These are phyloP conservation scores for Holcopasites calliopsidis DNA, from an alignment of 1,140 invertebrate genomes.

Conservation along the genomic window DNA sequence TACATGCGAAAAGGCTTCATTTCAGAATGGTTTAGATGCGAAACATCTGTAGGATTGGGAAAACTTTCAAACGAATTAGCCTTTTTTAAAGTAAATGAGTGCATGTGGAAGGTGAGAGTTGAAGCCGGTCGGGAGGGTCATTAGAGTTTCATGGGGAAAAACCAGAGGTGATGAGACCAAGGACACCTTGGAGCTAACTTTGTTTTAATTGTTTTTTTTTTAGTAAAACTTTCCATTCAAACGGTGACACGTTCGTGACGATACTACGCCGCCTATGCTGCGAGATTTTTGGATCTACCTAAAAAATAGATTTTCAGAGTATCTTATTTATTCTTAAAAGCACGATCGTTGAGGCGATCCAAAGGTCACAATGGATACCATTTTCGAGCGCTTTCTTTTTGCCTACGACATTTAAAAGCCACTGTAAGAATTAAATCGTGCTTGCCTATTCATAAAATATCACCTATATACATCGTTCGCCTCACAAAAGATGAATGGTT, in stretches of 20 bases:
- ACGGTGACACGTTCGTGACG: not conserved
- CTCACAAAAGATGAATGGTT: constrained; percentile 1
- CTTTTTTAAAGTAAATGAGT: not conserved
- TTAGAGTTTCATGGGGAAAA: not conserved
- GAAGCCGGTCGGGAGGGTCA: not conserved
- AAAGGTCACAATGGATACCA: too few relatives aligned
- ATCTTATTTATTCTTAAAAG: not conserved
- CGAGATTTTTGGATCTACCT: not conserved
- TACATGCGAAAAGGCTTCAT: too few relatives aligned
- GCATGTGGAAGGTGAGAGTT: not conserved
- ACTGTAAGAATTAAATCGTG: constrained; percentile 15
- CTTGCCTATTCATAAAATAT: constrained; percentile 37
- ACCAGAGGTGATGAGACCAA: not conserved
- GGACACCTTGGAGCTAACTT: not conserved
- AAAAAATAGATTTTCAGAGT: too few relatives aligned
- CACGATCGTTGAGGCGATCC: not conserved
- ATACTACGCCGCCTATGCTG: not conserved
- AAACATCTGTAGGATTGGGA: too few relatives aligned
- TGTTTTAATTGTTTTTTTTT: not conserved
- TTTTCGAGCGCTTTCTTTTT: not conserved
- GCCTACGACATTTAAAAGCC: not conserved
- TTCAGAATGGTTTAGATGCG: too few relatives aligned
- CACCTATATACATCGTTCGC: constrained; percentile 2
- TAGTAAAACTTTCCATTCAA: not conserved
- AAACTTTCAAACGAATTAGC: not conserved